Evolutionary conservation across 2,888 invertebrate genomes (phyloP).

Genomic region (Pyrocoelia pectoralis): DNA sequence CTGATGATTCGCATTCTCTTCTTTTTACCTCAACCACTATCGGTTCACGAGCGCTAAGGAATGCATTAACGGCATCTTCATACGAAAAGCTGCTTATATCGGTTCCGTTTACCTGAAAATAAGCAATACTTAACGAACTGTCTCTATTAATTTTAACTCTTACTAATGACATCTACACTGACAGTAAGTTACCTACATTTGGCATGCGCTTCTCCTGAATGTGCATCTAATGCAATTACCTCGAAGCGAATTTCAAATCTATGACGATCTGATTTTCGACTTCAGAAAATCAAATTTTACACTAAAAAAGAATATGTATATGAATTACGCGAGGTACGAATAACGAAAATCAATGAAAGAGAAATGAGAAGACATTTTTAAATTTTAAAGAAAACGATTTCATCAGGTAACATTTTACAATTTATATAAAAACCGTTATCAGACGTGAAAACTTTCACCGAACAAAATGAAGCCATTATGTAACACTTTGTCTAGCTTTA

Average conservation of each 20-base stretch:
- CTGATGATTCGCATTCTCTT: constrained; percentile 41
- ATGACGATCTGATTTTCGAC: no score
- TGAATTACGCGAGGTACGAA: neutral
- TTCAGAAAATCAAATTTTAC: no score
- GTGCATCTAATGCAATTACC: constrained; percentile 2
- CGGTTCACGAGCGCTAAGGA: constrained; percentile 67
- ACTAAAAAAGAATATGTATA: neutral
- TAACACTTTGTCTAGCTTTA: neutral
- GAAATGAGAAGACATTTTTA: neutral
- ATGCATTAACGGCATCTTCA: constrained; percentile 68
- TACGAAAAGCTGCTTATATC: constrained; percentile 69
- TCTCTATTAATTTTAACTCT: neutral
- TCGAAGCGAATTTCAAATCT: neutral
- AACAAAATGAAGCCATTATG: neutral
- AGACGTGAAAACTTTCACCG: neutral
- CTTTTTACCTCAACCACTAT: constrained; percentile 68
- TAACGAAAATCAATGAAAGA: neutral
- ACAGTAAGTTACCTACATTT: constrained; percentile 2
- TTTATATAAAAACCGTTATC: neutral
- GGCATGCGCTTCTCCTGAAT: neutral
- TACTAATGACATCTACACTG: neutral
- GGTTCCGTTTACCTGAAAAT: constrained; percentile 66
- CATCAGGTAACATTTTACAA: neutral
- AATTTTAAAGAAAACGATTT: neutral
- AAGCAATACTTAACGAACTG: neutral